Conservation (phyloP, 2,888 invertebrate genomes). For the Chymomyza fuscimana region DNA sequence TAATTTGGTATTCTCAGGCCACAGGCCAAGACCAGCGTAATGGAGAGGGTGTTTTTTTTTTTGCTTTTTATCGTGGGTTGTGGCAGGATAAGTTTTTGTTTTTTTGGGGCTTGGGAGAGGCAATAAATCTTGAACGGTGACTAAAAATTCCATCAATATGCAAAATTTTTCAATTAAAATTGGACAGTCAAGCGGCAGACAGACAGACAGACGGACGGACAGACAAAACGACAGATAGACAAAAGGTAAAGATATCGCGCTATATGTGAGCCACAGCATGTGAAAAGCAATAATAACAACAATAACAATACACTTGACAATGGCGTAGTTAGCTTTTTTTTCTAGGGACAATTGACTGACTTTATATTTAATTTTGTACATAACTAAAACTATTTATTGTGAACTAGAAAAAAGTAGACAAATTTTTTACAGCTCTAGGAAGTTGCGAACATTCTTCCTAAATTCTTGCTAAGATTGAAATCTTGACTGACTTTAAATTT, state of each 20-base stretch:
- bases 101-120: constrained; percentile 2
- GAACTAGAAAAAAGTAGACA: no score
- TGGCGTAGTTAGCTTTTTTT: no score
- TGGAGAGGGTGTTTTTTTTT: constrained; percentile 5
- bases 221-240: constrained; percentile 35
- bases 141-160: constrained; percentile 78
- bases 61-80: background rate
- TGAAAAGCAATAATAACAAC: constrained; percentile 38
- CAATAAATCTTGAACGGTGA: constrained; percentile 50
- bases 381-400: no score
- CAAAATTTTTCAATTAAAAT: constrained; percentile 80
- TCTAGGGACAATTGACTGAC: no score
- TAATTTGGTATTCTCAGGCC: constrained; percentile 57
- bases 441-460: no score
- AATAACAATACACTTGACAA: constrained; percentile 31
- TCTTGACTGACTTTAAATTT: no score
- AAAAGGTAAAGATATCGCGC: constrained; percentile 60
- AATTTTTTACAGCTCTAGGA: no score
- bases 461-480: no score
- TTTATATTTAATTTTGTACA: no score
- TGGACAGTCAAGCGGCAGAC: constrained; percentile 58
- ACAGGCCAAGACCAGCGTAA: constrained; percentile 3
- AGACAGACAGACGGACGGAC: constrained; percentile 21
- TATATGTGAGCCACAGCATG: constrained; percentile 42
- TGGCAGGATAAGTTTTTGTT: constrained; percentile 4